phyloP scores from a whole-genome alignment of 1,140 invertebrate genomes.

The Coptotermes formosanus region DNA sequence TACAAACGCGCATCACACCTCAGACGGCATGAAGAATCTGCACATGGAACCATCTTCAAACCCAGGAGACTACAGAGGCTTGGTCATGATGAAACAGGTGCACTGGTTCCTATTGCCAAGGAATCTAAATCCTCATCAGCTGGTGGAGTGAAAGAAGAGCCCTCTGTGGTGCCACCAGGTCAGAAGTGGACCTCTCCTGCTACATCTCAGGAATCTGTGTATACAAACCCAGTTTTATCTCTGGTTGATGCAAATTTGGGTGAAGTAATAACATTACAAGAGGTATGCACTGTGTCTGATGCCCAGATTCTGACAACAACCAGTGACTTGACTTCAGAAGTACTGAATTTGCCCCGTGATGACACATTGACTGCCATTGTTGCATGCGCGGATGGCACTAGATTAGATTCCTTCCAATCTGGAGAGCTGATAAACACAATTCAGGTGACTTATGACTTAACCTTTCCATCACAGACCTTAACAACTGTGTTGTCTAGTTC shows the following conservation, averaged over 20 bases:
- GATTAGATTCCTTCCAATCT: not conserved
- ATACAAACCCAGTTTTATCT: conserved; percentile 8
- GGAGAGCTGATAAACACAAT: not conserved
- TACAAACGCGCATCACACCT: conserved; percentile 32
- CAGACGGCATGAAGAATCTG: conserved; percentile 17
- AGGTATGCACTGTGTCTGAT: not conserved
- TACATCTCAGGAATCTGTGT: not conserved
- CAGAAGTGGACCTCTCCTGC: not conserved
- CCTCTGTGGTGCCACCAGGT: conserved; percentile 4
- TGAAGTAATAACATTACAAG: not conserved
- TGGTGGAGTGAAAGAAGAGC: not conserved
- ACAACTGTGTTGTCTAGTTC: not conserved
- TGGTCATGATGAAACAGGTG: not conserved
- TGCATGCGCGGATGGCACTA: not conserved
- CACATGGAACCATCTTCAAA: conserved; percentile 25
- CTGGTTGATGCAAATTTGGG: conserved; percentile 3
- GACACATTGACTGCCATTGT: not conserved
- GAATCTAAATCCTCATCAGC: not conserved
- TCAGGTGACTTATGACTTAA: conserved; percentile 12
- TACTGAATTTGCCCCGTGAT: not conserved
- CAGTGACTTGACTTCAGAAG: not conserved
- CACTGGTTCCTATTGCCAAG: not conserved
- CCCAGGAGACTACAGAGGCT: conserved; percentile 22
- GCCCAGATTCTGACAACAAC: not conserved
- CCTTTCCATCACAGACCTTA: not conserved